Conservation (phyloP, 2,888 invertebrate genomes). For the Eupithecia subumbrata region DNA sequence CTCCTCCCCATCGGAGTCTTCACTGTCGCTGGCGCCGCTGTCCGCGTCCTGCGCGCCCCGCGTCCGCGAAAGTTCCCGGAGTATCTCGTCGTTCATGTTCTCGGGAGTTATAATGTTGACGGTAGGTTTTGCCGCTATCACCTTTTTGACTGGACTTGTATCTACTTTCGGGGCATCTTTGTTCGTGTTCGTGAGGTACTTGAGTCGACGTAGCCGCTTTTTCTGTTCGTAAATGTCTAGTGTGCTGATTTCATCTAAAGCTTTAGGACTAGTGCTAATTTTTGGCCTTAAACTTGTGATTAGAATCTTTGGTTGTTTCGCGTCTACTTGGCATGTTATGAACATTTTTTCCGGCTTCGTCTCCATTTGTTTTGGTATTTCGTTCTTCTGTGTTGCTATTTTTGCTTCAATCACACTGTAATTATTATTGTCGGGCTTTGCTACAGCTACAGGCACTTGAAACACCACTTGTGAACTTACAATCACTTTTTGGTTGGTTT, state of each 20-base stretch:
- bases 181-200: conserved; percentile 64
- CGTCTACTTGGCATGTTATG: conserved; percentile 72
- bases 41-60: conserved; percentile 65
- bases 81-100: conserved; percentile 71
- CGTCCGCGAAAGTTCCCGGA: conserved; percentile 67
- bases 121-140: conserved; percentile 21
- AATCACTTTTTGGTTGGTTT: conserved; percentile 67
- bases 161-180: conserved; percentile 56
- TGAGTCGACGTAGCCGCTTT: conserved; percentile 73
- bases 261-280: conserved; percentile 48
- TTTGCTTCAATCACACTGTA: conserved; percentile 57
- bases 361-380: conserved; percentile 59
- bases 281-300: conserved; percentile 70
- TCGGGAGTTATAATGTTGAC: conserved; percentile 72
- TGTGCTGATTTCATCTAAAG: conserved; percentile 69
- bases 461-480: conserved; percentile 74
- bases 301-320: conserved; percentile 71
- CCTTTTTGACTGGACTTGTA: conserved; percentile 51
- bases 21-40: conserved; percentile 75
- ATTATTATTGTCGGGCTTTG: conserved; percentile 63
- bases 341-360: conserved; percentile 68
- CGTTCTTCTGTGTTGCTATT: conserved; percentile 54
- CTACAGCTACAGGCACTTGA: conserved; percentile 71
- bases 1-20: conserved; percentile 80
- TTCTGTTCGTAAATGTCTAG: conserved; percentile 83